Evolutionary conservation across 2,113 vertebrate species (phyloP), one percentile per base, ranked within the genome.

Genomic region (Lophius piscatorius): DNA sequence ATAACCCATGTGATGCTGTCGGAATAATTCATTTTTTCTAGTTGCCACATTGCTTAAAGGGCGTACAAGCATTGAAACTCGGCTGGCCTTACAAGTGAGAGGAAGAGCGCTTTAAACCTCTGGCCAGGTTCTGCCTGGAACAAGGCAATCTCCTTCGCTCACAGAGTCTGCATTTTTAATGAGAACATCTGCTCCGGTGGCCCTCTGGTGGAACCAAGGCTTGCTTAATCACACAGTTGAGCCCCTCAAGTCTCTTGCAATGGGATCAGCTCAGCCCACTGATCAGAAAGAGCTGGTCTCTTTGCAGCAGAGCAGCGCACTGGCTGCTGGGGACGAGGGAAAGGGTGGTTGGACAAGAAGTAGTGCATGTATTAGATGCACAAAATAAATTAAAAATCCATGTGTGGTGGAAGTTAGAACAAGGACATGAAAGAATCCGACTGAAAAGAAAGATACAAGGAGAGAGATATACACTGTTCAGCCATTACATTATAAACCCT

Each of bases 111-210:
- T 87, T 85, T 83, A 89, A 90, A 91, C 81, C 78, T 79, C 85
- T 78, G 71, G 82, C 88, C 86, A 86, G 84, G 86, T 88, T 88
- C 80, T 87, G 80, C 78, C 82, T 85, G 76, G 78, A 88, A 85
- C 70, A 89, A 88, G 77, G 92, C 89, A 87, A 85, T 88, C 84
- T 87, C 82, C 82, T 84, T 87, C 86, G 85, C 80, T 91, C 84
- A 80, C 80, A 78, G 76, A 81, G 80, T 88, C 1, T 94, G 85
- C 92, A 95, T 96, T 91, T 95, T 95, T 96, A 92, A 94, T 95
- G 88, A 95, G 81, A 83, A 85, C 92, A 93, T 93, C 94, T 95
- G 90, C 90, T 90, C 79, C 22, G 70, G 74, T 81, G 75, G 81
- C 81, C 75, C 80, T 83, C 78, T 80, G 80, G 86, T 89, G 80